A percentile compares a stretch with the other conserved stretches of the same genome.
These are phyloP conservation scores for Microtus oregoni DNA, from an alignment of 2,113 vertebrate species.

Conservation along the genomic window DNA sequence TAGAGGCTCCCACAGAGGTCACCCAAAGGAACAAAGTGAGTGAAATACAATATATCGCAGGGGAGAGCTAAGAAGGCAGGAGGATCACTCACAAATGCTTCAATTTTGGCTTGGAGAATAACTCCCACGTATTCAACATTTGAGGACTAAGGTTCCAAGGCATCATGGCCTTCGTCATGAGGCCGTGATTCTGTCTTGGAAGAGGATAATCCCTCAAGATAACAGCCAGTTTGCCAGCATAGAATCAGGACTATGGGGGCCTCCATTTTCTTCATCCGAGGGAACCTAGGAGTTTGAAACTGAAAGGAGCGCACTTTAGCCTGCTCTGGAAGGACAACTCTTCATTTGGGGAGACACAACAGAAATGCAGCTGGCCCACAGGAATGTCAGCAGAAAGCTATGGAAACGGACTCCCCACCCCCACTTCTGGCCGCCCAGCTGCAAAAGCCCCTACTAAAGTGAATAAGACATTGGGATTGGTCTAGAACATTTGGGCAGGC, in stretches of 20 bases:
- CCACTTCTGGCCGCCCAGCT: background rate
- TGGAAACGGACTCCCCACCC: background rate
- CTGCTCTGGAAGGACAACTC: background rate
- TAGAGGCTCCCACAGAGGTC: background rate
- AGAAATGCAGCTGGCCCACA: background rate
- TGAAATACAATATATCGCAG: background rate
- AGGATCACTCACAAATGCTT: background rate
- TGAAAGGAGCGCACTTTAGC: background rate
- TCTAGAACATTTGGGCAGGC: background rate
- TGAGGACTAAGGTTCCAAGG: background rate
- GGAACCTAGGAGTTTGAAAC: background rate
- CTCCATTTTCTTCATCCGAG: background rate
- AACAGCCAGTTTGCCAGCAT: background rate
- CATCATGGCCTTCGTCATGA: background rate
- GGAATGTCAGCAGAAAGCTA: background rate
- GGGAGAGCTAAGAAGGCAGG: background rate
- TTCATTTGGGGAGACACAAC: background rate
- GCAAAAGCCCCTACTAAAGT: rapidly evolving
- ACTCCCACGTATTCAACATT: background rate
- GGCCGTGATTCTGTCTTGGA: background rate
- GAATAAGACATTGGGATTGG: background rate
- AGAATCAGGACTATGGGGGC: background rate
- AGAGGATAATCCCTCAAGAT: background rate
- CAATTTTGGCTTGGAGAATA: background rate
- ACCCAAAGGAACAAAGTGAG: background rate